Evolutionary conservation across 2,113 vertebrate genomes (phyloP).

Genomic region (Lutjanus erythropterus): DNA sequence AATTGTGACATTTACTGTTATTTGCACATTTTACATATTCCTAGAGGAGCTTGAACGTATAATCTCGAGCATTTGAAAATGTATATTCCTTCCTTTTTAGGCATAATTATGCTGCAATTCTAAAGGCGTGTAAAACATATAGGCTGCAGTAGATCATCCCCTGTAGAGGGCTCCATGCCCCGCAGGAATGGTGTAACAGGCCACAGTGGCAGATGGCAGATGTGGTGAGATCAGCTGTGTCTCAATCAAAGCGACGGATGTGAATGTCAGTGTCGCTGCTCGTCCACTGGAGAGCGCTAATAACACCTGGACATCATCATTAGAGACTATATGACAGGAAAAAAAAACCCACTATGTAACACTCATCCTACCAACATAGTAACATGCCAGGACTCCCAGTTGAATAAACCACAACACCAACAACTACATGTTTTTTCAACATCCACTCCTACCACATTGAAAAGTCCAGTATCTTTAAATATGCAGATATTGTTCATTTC

Average conservation of each 20-base stretch:
- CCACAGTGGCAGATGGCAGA: background rate
- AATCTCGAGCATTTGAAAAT: too few species aligned
- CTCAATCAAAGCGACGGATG: background rate
- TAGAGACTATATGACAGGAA: background rate
- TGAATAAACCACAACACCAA: too few species aligned
- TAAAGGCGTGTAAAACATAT: too few species aligned
- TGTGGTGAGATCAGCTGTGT: background rate
- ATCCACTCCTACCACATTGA: background rate
- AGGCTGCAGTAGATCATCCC: background rate
- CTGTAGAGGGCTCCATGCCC: background rate
- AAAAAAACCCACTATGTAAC: too few species aligned
- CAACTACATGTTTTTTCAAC: background rate
- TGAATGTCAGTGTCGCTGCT: background rate
- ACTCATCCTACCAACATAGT: too few species aligned
- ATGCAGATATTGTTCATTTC: background rate
- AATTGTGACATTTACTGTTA: too few species aligned
- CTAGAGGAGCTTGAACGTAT: too few species aligned
- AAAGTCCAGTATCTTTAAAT: background rate
- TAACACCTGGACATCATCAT: background rate
- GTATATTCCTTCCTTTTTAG: background rate
- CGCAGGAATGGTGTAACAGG: background rate
- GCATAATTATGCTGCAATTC: background rate
- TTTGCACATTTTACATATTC: too few species aligned
- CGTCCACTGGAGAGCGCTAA: conserved; percentile 54
- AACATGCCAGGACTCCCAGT: too few species aligned